A percentile compares a stretch with the other conserved stretches of the same genome.
Conservation (phyloP, 1,140 invertebrate species). For the Chironomus striatipennis region DNA sequence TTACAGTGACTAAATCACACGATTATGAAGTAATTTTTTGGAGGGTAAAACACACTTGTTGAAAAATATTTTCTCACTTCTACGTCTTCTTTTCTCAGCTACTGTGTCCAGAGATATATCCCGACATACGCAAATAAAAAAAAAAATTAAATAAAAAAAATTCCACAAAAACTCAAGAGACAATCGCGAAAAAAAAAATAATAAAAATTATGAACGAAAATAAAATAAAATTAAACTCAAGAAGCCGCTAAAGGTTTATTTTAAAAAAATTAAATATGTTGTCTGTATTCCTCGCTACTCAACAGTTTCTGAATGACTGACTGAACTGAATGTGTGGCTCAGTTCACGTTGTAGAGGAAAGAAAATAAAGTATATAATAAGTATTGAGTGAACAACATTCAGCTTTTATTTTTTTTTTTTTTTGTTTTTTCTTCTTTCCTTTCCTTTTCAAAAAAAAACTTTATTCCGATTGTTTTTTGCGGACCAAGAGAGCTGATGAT, state of each 20-base stretch:
- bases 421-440: too few species aligned
- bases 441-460: too few species aligned
- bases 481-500: too few species aligned
- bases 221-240: neutral
- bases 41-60: neutral
- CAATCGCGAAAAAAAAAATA: neutral
- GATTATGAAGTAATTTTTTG: too few species aligned
- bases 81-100: too few species aligned
- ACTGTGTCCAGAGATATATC: too few species aligned
- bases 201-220: too few species aligned
- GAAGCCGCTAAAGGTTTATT: neutral
- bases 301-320: constrained; percentile 12
- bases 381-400: neutral
- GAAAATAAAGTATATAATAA: neutral
- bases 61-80: neutral
- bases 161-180: neutral
- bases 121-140: neutral
- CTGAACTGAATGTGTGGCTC: constrained; percentile 1
- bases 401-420: too few species aligned
- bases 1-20: neutral
- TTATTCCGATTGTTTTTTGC: too few species aligned
- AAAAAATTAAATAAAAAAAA: too few species aligned
- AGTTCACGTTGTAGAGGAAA: neutral
- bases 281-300: neutral
- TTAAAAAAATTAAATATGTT: neutral